phyloP scores from a whole-genome alignment of 2,113 vertebrate genomes.

The Myotis yumanensis region DNA sequence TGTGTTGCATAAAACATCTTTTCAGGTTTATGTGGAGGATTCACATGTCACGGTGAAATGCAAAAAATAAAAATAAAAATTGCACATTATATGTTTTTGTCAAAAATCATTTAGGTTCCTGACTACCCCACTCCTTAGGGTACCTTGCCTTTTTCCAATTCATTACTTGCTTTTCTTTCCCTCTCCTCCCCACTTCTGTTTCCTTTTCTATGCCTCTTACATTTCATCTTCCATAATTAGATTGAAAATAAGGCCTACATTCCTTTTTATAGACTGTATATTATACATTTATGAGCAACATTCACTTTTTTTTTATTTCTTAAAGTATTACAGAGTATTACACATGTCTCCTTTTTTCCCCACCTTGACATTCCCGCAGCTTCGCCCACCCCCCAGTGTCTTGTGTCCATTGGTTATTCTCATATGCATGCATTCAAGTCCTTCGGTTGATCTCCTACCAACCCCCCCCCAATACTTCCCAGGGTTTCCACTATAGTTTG shows the following conservation, averaged over 20 bases:
- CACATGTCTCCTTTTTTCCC: no score
- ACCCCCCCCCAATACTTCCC: no score
- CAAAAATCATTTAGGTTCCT: background rate
- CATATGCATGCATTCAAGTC: no score
- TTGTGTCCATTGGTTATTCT: no score
- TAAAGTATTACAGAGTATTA: no score
- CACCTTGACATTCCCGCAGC: no score
- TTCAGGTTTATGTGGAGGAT: background rate
- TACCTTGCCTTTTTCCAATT: background rate
- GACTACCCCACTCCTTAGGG: background rate
- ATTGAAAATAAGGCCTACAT: no score
- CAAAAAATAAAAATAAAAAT: background rate
- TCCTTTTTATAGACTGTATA: background rate
- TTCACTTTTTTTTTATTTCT: background rate
- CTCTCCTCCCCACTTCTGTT: background rate
- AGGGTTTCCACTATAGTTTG: no score
- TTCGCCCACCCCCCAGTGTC: no score
- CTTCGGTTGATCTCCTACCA: no score
- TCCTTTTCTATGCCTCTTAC: no score
- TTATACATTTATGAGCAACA: background rate
- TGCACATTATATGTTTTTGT: background rate
- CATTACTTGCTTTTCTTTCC: background rate
- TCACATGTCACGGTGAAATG: background rate
- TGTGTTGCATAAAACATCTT: background rate
- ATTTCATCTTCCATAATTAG: background rate